Evolutionary conservation across 2,797 vertebrate species (phyloP).

Genomic region (Acrossocheilus fasciatus): DNA sequence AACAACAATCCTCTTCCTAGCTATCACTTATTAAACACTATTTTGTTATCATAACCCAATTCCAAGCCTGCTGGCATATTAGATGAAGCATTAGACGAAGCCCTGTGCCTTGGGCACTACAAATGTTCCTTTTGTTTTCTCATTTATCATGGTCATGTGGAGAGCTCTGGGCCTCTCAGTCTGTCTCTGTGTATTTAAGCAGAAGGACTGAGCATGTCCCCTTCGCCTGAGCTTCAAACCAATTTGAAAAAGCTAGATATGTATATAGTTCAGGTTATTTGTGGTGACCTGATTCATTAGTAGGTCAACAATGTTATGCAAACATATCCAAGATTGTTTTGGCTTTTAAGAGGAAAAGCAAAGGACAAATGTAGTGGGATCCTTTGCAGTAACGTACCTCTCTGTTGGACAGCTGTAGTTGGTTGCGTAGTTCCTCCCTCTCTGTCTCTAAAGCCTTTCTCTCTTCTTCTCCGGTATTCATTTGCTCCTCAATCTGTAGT

Average conservation of each 20-base stretch:
- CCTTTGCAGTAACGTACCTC: constrained; percentile 78
- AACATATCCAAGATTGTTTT: neutral
- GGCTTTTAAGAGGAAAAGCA: constrained; percentile 11
- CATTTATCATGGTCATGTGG: constrained; percentile 45
- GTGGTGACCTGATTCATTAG: constrained; percentile 15
- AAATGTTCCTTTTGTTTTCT: constrained; percentile 47
- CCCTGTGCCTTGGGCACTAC: constrained; percentile 17
- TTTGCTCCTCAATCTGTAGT: constrained; percentile 83
- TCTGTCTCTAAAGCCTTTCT: constrained; percentile 83
- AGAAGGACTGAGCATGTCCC: constrained; percentile 10
- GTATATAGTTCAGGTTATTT: constrained; percentile 23
- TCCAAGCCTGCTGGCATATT: constrained; percentile 36
- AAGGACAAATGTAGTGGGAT: neutral
- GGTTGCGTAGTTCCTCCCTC: constrained; percentile 79
- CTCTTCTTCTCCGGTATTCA: constrained; percentile 80
- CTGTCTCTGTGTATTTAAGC: constrained; percentile 30
- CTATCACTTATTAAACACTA: constrained; percentile 10
- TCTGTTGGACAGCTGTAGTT: constrained; percentile 83
- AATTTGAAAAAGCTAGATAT: constrained; percentile 13
- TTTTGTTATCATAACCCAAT: constrained; percentile 22
- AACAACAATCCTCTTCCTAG: constrained; percentile 12
- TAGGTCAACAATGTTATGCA: constrained; percentile 8
- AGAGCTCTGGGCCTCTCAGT: constrained; percentile 24
- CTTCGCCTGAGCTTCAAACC: neutral
- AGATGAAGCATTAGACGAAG: constrained; percentile 18